A percentile compares a stretch with the other conserved stretches of the same genome.
phyloP scores from a whole-genome alignment of 2,888 invertebrate species.

The Isoperla grammatica region DNA sequence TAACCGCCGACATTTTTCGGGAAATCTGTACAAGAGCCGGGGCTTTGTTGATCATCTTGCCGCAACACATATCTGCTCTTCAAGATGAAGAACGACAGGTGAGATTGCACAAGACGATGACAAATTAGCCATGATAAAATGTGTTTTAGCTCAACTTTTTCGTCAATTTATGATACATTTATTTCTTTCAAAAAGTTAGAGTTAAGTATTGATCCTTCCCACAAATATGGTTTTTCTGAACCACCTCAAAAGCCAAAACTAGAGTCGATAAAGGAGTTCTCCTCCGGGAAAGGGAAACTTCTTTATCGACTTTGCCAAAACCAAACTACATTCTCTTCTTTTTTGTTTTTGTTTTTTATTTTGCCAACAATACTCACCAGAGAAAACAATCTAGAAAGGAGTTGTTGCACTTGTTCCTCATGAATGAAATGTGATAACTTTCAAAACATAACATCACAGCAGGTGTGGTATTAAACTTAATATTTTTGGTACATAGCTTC shows the following conservation, averaged over 20 bases:
- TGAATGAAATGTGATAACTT: not conserved
- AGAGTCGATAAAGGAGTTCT: no score
- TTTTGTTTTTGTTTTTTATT: no score
- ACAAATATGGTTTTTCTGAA: not conserved
- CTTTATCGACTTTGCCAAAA: no score
- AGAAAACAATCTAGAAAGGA: no score
- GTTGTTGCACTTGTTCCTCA: not conserved
- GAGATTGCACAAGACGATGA: constrained; percentile 27
- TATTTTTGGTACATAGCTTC: no score
- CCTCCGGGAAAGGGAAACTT: no score
- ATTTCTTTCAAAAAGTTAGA: no score
- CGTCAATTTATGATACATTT: not conserved
- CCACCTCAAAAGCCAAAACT: no score
- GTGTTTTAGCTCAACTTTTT: not conserved
- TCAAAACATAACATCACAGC: not conserved
- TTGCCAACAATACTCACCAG: no score
- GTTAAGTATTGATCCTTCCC: no score
- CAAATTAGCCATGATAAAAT: not conserved
- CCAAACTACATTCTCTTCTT: no score
- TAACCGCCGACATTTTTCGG: constrained; percentile 71
- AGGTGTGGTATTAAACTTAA: no score
- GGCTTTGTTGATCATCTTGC: constrained; percentile 78
- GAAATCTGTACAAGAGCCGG: constrained; percentile 75
- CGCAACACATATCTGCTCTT: constrained; percentile 61
- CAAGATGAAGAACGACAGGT: constrained; percentile 66